phyloP scores from a whole-genome alignment of 2,888 invertebrate genomes.

The Drosophila meridiana region DNA sequence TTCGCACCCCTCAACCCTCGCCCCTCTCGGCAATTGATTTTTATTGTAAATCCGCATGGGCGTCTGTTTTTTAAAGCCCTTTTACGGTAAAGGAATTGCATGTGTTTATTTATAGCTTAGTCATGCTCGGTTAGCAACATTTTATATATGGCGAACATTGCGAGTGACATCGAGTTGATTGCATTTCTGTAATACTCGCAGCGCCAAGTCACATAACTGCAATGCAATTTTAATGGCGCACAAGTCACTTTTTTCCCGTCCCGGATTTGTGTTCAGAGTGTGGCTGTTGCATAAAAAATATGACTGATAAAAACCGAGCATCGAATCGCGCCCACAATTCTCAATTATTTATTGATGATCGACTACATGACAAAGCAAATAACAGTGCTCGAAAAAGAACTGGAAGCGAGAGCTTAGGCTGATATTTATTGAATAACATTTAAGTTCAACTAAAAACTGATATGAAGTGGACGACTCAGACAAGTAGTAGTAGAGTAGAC shows the following conservation, averaged over 20 bases:
- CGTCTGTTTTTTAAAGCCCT: slow-evolving; percentile 44
- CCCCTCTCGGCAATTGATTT: slow-evolving; percentile 66
- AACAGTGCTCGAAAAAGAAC: background rate
- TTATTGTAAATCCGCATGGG: slow-evolving; percentile 54
- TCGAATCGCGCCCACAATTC: background rate
- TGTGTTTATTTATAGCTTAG: slow-evolving; percentile 58
- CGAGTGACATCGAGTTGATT: slow-evolving; percentile 56
- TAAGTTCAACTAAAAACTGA: background rate
- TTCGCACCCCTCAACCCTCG: background rate
- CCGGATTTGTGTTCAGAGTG: background rate
- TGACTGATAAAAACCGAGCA: slow-evolving; percentile 1
- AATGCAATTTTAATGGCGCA: slow-evolving; percentile 54
- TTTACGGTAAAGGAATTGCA: slow-evolving; percentile 27
- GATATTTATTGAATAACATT: background rate
- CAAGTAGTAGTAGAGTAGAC: too few relatives aligned
- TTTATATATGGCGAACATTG: slow-evolving; percentile 30
- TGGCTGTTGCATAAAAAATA: slow-evolving; percentile 5
- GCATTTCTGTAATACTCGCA: slow-evolving; percentile 38
- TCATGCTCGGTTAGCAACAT: slow-evolving; percentile 64
- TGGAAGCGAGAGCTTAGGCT: background rate
- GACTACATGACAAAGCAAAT: background rate
- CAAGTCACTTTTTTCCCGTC: slow-evolving; percentile 25
- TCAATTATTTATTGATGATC: slow-evolving; percentile 4
- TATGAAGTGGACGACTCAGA: background rate
- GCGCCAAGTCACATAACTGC: slow-evolving; percentile 7